Conservation (phyloP, 1,140 invertebrate species). For the Magallana gigas region DNA sequence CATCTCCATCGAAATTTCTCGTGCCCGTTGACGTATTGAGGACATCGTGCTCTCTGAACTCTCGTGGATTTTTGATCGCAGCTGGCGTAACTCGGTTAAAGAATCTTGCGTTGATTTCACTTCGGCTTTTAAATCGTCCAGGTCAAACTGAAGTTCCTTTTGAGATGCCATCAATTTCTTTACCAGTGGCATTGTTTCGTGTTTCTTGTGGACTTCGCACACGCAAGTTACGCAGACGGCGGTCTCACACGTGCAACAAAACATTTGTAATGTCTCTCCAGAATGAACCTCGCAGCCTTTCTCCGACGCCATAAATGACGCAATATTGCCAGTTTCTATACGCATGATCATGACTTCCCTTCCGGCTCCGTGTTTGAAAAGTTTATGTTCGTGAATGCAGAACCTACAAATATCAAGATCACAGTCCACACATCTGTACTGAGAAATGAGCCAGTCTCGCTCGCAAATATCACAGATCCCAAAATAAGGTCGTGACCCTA, state of each 20-base stretch:
- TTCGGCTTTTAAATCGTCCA: constrained; percentile 63
- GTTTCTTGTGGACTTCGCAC: constrained; percentile 67
- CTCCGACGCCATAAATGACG: constrained; percentile 58
- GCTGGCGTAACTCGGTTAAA: constrained; percentile 58
- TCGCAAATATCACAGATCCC: constrained; percentile 71
- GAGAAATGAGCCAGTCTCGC: constrained; percentile 67
- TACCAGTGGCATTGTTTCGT: constrained; percentile 67
- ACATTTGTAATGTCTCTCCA: constrained; percentile 70
- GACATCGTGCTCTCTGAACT: constrained; percentile 50
- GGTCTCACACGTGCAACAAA: constrained; percentile 67
- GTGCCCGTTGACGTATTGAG: constrained; percentile 58
- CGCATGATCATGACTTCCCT: constrained; percentile 66
- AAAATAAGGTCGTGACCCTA: constrained; percentile 65
- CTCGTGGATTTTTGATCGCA: constrained; percentile 56
- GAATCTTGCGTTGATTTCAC: constrained; percentile 52
- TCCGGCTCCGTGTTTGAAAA: constrained; percentile 67
- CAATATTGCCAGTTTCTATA: constrained; percentile 65
- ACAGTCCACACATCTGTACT: constrained; percentile 73
- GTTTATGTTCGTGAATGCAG: constrained; percentile 72
- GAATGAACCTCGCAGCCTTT: constrained; percentile 63
- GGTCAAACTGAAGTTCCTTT: constrained; percentile 64
- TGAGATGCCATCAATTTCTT: constrained; percentile 65
- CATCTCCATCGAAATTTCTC: constrained; percentile 58
- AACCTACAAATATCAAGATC: constrained; percentile 73
- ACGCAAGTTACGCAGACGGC: constrained; percentile 70